phyloP scores from a whole-genome alignment of 2,797 vertebrate species.

The Cuniculus paca region DNA sequence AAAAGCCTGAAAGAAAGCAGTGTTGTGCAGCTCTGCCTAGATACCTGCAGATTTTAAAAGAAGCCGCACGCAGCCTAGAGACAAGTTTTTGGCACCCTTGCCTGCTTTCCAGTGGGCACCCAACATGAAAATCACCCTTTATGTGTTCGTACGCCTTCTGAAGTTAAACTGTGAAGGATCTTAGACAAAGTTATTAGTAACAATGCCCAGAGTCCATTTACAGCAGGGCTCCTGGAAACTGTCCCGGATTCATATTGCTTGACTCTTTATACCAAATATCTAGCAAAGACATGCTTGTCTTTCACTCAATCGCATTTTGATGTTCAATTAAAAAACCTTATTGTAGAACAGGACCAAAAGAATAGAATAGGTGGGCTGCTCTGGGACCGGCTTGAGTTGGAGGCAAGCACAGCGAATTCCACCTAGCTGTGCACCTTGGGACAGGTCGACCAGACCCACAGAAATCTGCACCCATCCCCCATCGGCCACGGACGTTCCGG shows the following conservation, averaged over 20 bases:
- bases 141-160: neutral
- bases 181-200: neutral
- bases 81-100: neutral
- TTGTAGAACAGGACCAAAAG: neutral
- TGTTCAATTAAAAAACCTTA: neutral
- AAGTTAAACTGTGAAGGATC: neutral
- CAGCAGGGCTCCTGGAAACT: neutral
- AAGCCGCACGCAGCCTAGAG: neutral
- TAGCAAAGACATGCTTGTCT: neutral
- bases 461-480: too few species aligned
- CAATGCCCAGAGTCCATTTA: neutral
- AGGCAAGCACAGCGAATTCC: too few species aligned
- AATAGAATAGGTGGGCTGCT: neutral
- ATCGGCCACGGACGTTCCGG: too few species aligned
- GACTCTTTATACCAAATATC: neutral
- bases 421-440: too few species aligned
- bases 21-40: neutral
- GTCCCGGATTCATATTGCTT: neutral
- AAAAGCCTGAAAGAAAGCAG: neutral
- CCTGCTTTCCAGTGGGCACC: neutral
- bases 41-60: neutral
- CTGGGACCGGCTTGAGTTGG: too few species aligned
- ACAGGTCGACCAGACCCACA: too few species aligned
- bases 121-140: neutral
- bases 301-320: neutral